Percentiles rank a stretch among this genome's conserved stretches.
Conservation (phyloP, 2,888 invertebrate species). For the Noctua comes region DNA sequence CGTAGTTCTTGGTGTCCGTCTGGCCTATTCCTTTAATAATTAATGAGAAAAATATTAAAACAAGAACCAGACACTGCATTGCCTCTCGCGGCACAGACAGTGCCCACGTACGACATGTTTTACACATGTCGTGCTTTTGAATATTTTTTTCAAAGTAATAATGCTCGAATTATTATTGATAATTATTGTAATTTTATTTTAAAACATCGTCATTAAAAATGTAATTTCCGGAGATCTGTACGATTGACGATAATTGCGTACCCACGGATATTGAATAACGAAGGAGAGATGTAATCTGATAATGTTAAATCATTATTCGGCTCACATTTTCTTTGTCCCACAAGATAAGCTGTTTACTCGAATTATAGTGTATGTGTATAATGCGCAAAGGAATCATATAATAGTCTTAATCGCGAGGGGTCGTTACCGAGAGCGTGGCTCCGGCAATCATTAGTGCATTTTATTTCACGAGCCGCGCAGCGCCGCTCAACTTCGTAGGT, state of each 20-base stretch:
- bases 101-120: constrained; percentile 18
- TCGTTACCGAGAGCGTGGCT: constrained; percentile 70
- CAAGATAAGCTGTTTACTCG: constrained; percentile 45
- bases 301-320: constrained; percentile 57
- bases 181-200: constrained; percentile 42
- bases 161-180: constrained; percentile 21
- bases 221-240: constrained; percentile 75
- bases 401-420: constrained; percentile 71
- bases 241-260: constrained; percentile 65
- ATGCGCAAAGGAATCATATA: constrained; percentile 65
- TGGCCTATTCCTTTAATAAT: constrained; percentile 66
- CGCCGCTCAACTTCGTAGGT: constrained; percentile 70
- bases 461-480: constrained; percentile 76
- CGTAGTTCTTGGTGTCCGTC: constrained; percentile 72
- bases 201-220: constrained; percentile 71
- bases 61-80: constrained; percentile 43
- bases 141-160: constrained; percentile 17
- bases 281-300: constrained; percentile 63
- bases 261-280: constrained; percentile 64
- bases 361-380: constrained; percentile 39
- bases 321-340: constrained; percentile 48
- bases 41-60: constrained; percentile 65
- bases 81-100: constrained; percentile 5
- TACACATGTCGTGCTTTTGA: constrained; percentile 40
- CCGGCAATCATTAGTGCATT: constrained; percentile 83